Conservation (phyloP, 2,113 vertebrate species). For the Globicephala melas region DNA sequence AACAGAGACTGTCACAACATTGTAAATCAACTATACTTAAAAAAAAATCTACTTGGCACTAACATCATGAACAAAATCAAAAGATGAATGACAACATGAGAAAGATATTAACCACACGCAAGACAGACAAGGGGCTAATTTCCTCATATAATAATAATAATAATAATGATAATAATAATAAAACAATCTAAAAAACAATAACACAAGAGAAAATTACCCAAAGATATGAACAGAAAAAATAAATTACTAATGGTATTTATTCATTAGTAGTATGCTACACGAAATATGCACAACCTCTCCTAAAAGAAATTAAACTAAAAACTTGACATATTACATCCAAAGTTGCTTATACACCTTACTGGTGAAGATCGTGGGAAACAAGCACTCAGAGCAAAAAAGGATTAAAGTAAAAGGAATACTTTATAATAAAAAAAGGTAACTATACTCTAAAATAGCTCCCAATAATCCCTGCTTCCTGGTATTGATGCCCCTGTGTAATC, state of each 20-base stretch:
- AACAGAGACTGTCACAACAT: neutral
- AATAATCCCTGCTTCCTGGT: neutral
- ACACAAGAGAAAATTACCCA: neutral
- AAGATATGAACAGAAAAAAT: conserved; percentile 18
- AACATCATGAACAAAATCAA: conserved; percentile 45
- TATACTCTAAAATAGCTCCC: neutral
- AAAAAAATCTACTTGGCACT: neutral
- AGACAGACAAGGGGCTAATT: neutral
- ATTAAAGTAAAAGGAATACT: neutral
- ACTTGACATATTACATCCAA: neutral
- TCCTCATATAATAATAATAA: neutral
- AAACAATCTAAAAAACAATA: conserved; percentile 22
- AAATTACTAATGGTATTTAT: conserved; percentile 13
- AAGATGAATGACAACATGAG: conserved; percentile 36
- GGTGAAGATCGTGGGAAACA: neutral
- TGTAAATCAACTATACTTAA: neutral
- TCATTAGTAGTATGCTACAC: neutral
- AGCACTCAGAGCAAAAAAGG: neutral
- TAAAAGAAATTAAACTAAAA: conserved; percentile 10
- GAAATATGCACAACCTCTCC: neutral
- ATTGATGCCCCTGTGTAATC: neutral
- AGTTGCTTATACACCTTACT: neutral
- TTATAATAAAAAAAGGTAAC: neutral
- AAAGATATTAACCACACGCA: conserved; percentile 1
- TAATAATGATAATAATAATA: neutral